A percentile compares a stretch with the other conserved stretches of the same genome.
These are phyloP conservation scores for Onychostoma macrolepis DNA, from an alignment of 2,113 vertebrate genomes.

Conservation along the genomic window DNA sequence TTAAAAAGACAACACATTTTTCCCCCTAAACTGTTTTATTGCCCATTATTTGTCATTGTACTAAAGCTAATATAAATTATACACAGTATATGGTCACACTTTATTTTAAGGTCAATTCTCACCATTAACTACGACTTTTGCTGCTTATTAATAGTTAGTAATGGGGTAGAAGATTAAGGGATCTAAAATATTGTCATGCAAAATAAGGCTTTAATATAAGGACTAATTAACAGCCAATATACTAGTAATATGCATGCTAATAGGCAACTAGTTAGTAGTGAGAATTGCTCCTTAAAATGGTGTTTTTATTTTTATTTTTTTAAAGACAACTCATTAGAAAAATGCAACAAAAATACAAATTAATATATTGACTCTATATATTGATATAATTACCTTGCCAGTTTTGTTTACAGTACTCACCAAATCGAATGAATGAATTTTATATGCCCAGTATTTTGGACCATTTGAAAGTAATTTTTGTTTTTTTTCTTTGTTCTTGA, in stretches of 20 bases:
- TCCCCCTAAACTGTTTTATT: background rate
- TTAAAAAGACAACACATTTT: background rate
- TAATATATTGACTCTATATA: background rate
- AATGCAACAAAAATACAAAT: background rate
- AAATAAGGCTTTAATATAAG: background rate
- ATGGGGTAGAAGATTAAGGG: background rate
- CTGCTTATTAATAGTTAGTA: background rate
- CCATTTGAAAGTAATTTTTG: background rate
- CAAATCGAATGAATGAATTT: background rate
- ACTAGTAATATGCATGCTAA: background rate
- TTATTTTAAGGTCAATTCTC: background rate
- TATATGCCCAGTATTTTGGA: background rate
- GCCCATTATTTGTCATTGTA: background rate
- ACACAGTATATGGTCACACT: background rate
- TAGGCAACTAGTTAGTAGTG: background rate
- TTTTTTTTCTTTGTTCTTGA: conserved; percentile 15
- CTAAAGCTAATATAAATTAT: background rate
- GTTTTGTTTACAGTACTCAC: background rate
- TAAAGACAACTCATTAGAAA: background rate
- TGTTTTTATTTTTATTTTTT: no score
- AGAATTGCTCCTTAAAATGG: no score
- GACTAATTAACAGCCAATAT: no score
- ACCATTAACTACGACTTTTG: background rate
- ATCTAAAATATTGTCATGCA: background rate
- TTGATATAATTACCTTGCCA: background rate